Conservation (phyloP, 2,888 invertebrate species). For the Geotrupes spiniger region DNA sequence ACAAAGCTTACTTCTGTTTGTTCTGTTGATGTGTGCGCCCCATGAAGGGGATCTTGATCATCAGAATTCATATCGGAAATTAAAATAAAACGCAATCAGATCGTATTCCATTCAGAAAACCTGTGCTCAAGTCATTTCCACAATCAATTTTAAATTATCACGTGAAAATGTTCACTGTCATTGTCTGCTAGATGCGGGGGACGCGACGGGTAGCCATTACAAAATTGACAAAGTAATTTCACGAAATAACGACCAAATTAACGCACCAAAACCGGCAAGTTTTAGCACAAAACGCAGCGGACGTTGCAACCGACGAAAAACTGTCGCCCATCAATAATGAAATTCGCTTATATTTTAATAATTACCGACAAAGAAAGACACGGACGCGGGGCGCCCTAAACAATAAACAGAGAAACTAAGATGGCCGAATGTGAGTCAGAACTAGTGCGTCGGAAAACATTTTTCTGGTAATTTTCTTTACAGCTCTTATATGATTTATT, state of each 20-base stretch:
- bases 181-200: conserved; percentile 64
- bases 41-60: conserved; percentile 55
- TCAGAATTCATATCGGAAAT: conserved; percentile 55
- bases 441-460: not conserved
- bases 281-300: conserved; percentile 21
- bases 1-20: conserved; percentile 23
- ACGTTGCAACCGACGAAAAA: conserved; percentile 2
- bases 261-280: conserved; percentile 11
- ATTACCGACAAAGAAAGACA: conserved; percentile 18
- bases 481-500: too few relatives aligned
- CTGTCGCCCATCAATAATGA: not conserved
- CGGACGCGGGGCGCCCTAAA: conserved; percentile 51
- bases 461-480: too few relatives aligned
- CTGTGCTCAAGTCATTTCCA: conserved; percentile 27
- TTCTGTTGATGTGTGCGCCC: conserved; percentile 45
- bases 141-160: conserved; percentile 42
- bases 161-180: conserved; percentile 59
- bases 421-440: conserved; percentile 42
- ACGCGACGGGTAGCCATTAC: conserved; percentile 67
- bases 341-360: conserved; percentile 14
- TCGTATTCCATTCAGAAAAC: conserved; percentile 37
- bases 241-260: conserved; percentile 3
- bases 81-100: conserved; percentile 24
- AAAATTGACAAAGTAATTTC: conserved; percentile 45
- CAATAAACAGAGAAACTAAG: conserved; percentile 50